Evolutionary conservation across 2,113 vertebrate genomes (phyloP), one percentile per base, ranked within the genome.

Genomic region (Regulus satrapa): DNA sequence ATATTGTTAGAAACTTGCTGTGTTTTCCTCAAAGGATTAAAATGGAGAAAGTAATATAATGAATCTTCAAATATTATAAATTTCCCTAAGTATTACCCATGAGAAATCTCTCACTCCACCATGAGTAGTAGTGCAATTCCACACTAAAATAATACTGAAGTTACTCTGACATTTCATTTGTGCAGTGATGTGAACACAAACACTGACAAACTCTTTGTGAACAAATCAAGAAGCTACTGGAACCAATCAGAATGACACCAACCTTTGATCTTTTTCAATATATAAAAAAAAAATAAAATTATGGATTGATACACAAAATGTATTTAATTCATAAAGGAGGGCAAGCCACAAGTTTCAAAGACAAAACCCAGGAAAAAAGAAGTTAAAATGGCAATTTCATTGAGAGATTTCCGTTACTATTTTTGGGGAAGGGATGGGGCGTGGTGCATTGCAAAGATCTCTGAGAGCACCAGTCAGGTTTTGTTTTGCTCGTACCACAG

Each of bases 131-230:
- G 34, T 71, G 34, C 34, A 88, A 89, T 80, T 5, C 17, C 46
- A 49, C 45, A 56, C 24, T 52, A 68, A 86, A 83, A 36, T n/a
- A 79, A 67, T 6, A 58, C 6, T 41, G 26, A 58, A 77, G 71
- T 66, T 41, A 54, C 41, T 41, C 31, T 76, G 90, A 40, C 51
- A 46, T 63, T 45, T 74, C 14, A 58, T 41, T 82, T 15, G 24
- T 9, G 23, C 24, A 64, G n/a, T 24, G 32, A 89, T 18, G 31
- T 34, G 45, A 71, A 52, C 12, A 7, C 7, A 31, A 81, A 59
- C 43, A 25, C 8, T 18, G 31, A 36, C 6, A 16, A 78, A 49
- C 10, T 23, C 29, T 72, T 49, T 0, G 0, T 8, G 8, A 13
- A 32, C 12, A 68, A 68, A 55, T 13, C 36, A 79, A 36, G 38